phyloP scores from a whole-genome alignment of 1,140 invertebrate genomes.

The Dreissena rostriformis region DNA sequence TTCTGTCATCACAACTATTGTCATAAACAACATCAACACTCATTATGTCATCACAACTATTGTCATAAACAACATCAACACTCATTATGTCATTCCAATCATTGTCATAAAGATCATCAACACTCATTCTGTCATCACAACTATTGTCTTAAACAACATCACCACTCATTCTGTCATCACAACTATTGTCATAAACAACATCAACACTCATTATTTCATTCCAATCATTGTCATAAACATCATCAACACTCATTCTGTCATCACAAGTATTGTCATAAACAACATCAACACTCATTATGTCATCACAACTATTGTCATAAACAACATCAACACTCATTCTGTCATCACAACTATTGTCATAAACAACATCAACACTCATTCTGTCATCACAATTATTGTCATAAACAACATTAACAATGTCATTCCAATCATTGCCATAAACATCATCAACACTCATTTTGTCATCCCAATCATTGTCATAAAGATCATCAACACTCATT shows the following conservation, averaged over 20 bases:
- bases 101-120: no score
- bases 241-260: neutral
- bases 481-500: no score
- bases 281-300: neutral
- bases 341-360: neutral
- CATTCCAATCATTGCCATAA: neutral
- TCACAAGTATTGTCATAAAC: neutral
- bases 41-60: no score
- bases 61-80: no score
- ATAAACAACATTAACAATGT: neutral
- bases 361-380: neutral
- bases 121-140: no score
- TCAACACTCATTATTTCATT: neutral
- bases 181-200: neutral
- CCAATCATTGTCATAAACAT: neutral
- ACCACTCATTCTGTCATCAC: neutral
- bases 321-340: neutral
- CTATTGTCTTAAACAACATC: neutral
- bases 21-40: no score
- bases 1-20: no score
- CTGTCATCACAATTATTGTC: neutral
- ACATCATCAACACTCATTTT: neutral
- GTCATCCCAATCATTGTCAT: no score
- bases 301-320: neutral
- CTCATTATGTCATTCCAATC: no score